These are phyloP conservation scores for Acrobeloides nanus DNA, from an alignment of 2,888 invertebrate species.

Conservation along the genomic window DNA sequence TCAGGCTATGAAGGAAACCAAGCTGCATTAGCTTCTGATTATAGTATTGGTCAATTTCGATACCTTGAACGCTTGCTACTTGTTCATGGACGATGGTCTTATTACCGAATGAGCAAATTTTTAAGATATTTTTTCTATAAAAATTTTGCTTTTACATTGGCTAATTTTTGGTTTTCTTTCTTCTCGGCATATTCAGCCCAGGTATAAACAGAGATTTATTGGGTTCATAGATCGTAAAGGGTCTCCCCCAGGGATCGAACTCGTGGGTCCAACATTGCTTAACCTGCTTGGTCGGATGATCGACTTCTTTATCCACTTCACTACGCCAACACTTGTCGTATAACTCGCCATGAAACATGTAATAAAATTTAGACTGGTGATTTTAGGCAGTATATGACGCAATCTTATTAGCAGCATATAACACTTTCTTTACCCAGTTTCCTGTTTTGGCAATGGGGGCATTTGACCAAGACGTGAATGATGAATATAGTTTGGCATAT, in stretches of 20 bases:
- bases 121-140: constrained; percentile 97
- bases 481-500: constrained; percentile 64
- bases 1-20: constrained; percentile 56
- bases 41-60: constrained; percentile 87
- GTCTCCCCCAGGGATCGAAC: no score
- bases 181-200: constrained; percentile 99
- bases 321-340: no score
- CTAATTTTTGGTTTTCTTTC: constrained; percentile 98
- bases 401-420: constrained; percentile 97
- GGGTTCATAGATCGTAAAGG: no score
- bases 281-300: no score
- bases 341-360: no score
- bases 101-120: constrained; percentile 92
- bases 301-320: no score
- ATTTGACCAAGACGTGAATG: constrained; percentile 82
- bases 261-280: no score
- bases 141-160: constrained; percentile 97
- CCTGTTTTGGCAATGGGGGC: constrained; percentile 91
- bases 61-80: constrained; percentile 92
- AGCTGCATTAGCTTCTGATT: constrained; percentile 93
- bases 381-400: constrained; percentile 96
- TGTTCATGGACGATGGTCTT: constrained; percentile 72
- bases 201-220: constrained; percentile 63
- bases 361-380: constrained; percentile 2
- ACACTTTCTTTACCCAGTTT: constrained; percentile 94